Evolutionary conservation across 1,140 invertebrate genomes (phyloP), one percentile per base, ranked within the genome.

Genomic region (Zaprionus vittiger): DNA sequence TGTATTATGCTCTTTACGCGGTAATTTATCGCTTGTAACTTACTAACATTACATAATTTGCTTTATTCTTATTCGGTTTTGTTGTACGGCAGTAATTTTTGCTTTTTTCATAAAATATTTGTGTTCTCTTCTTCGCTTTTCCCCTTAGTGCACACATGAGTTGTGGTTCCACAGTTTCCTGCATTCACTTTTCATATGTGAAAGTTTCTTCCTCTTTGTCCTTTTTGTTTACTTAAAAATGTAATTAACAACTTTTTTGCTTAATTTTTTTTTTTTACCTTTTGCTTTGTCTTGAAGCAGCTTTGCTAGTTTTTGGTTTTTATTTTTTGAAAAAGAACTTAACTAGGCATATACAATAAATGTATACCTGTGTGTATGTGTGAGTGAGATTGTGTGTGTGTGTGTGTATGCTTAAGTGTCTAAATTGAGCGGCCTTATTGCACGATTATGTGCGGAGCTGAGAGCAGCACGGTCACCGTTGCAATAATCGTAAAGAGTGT

Each of bases 401-500:
- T 52, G 69, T 74, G 77, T 77, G n/a, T n/a, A 86, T 24, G 49
- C 85, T 85, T 84, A 85, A 77, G 71, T 80, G 72, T 73, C 73
- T 91, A 89, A 81, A 78, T 83, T 73, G 70, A 85, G 76, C 71
- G 79, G 67, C 77, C 93, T 96, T 96, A 97, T 94, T 97, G 96
- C 93, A 98, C 98, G 93, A 98, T 98, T 93, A 99, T 98, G 94
- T 99, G 98, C 74, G 98, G 98, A 83, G 98, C 98, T 71, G 97
- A 98, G 74, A 97, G 95, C 79, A 99, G 95, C 91, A 99, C 98
- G 70, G 97, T 97, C 85, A 98, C 95, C 68, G 99, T 99, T 75
- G 98, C 98, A 91, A 99, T 96, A 92, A 99, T 95, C 76, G 99
- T 99, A 94, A 99, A 99, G 83, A 98, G 93, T 67, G 98, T 97